Evolutionary conservation across 1,140 invertebrate genomes (phyloP), one percentile per base, ranked within the genome.

Genomic region (Drosophila asahinai): DNA sequence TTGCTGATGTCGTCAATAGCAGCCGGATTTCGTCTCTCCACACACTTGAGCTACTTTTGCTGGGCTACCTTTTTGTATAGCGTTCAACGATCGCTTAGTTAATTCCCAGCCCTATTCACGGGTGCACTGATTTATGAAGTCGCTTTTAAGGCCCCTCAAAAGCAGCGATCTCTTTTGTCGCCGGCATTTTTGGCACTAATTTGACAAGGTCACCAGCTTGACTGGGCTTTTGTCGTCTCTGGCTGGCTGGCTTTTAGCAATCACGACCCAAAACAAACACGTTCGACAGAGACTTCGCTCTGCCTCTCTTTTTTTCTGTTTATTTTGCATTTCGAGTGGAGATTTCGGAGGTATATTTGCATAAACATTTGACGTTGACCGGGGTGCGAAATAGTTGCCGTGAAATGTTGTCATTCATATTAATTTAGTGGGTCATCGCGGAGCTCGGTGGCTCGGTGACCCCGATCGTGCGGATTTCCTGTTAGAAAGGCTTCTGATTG

Each of bases 401-500:
- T 81, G 83, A 87, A 87, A 87, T 89, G 67, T 59, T 72, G 70
- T 83, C 86, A 79, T 80, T 77, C 71, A 86, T 64, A 86, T 65
- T 61, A 73, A 80, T 83, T 87, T 84, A 90, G 77, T 87, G 60
- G 84, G 84, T 84, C 84, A 87, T 8, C 71, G 5, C 55, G 11
- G 27, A 0, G 6, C 27, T 30, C 5, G 27, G 27, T 45, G 22
- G 22, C n/a, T 36, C 36, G 40, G 48, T 83, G 86, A 83, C 86
- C 81, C 77, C 68, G 70, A 80, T 83, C 60, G 54, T 62, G 68
- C 86, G 84, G 86, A 87, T 84, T 87, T 87, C 84, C 86, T 87
- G 81, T 84, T 90, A 87, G 84, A 87, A 87, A 89, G 84, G 84
- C 84, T 57, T 89, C 80, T 87, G 72, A 75, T 45, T 77, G 77